A percentile compares a stretch with the other conserved stretches of the same genome.
Conservation (phyloP, 2,888 invertebrate species). For the Coleophora deauratella region DNA sequence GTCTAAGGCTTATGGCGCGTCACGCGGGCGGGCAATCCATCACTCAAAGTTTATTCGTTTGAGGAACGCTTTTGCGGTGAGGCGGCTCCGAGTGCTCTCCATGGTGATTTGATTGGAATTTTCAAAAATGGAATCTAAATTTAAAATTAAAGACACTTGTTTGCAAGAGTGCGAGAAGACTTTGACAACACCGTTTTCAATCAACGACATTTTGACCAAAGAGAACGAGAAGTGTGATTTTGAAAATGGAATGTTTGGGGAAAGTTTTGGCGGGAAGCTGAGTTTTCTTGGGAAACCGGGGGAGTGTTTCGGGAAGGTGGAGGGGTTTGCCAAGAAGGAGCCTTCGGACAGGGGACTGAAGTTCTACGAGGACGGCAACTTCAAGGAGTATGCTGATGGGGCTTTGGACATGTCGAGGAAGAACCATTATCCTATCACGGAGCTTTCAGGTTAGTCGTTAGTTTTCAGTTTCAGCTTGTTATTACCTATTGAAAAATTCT, state of each 20-base stretch:
- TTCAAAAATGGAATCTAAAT: slow-evolving; percentile 58
- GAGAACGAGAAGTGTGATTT: slow-evolving; percentile 65
- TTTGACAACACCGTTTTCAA: slow-evolving; percentile 79
- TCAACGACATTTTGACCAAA: slow-evolving; percentile 81
- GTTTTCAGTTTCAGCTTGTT: too few relatives aligned
- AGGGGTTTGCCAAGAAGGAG: slow-evolving; percentile 49
- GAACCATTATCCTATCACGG: slow-evolving; percentile 58
- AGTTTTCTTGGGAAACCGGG: slow-evolving; percentile 43
- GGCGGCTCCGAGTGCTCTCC: slow-evolving; percentile 39
- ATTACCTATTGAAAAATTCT: too few relatives aligned
- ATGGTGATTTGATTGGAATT: slow-evolving; percentile 25
- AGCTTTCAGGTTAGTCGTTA: slow-evolving; percentile 49
- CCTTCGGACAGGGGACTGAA: slow-evolving; percentile 51
- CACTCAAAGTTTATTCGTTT: slow-evolving; percentile 71
- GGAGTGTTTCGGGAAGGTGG: slow-evolving; percentile 36
- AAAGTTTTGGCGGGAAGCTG: slow-evolving; percentile 53
- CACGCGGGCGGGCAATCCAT: slow-evolving; percentile 67
- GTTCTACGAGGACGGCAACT: slow-evolving; percentile 56
- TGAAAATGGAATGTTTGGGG: slow-evolving; percentile 56
- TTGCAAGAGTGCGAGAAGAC: slow-evolving; percentile 62
- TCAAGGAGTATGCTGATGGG: slow-evolving; percentile 51
- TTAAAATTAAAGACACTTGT: slow-evolving; percentile 48
- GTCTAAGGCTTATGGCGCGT: slow-evolving; percentile 58
- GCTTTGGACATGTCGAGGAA: slow-evolving; percentile 69
- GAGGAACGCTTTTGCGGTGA: slow-evolving; percentile 66